Evolutionary conservation across 64 coral and sea anemone genomes (phyloP).

Genomic region (Actinia tenebrosa): DNA sequence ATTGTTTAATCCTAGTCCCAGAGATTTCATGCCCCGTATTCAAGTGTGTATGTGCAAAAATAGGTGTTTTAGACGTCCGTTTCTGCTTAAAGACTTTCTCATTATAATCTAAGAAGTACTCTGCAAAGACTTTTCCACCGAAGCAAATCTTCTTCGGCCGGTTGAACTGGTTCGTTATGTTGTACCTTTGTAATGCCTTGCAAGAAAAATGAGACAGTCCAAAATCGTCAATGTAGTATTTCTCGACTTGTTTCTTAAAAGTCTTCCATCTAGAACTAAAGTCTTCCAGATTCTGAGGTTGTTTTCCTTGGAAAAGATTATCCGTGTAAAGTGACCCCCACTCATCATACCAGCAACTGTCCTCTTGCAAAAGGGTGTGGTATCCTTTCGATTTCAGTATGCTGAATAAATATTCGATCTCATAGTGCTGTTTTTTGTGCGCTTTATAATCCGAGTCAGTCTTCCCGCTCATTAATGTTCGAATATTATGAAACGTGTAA

Average conservation of each 20-base stretch:
- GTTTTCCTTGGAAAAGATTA: conserved; percentile 59
- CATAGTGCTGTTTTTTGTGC: conserved; percentile 63
- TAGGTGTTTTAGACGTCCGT: conserved; percentile 51
- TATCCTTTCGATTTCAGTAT: conserved; percentile 80
- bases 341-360: conserved; percentile 89
- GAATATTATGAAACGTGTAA: conserved; percentile 77
- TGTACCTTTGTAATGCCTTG: conserved; percentile 67
- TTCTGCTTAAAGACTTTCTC: conserved; percentile 55
- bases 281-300: conserved; percentile 22
- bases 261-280: conserved; percentile 40
- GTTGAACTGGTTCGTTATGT: conserved; percentile 91
- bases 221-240: conserved; percentile 70
- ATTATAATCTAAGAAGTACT: conserved; percentile 71
- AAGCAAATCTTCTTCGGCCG: conserved; percentile 68
- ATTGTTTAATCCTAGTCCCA: conserved; percentile 77
- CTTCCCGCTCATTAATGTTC: conserved; percentile 73
- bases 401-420: conserved; percentile 57
- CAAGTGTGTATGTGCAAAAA: conserved; percentile 78
- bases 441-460: conserved; percentile 64
- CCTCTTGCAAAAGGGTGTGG: conserved; percentile 79
- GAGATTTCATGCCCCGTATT: conserved; percentile 82
- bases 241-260: conserved; percentile 46
- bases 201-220: conserved; percentile 81
- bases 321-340: conserved; percentile 87
- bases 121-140: conserved; percentile 55